Evolutionary conservation across 30 jellyfish, hydroid and myxozoan genomes (phyloP).

Genomic region (Catostylus mosaicus): DNA sequence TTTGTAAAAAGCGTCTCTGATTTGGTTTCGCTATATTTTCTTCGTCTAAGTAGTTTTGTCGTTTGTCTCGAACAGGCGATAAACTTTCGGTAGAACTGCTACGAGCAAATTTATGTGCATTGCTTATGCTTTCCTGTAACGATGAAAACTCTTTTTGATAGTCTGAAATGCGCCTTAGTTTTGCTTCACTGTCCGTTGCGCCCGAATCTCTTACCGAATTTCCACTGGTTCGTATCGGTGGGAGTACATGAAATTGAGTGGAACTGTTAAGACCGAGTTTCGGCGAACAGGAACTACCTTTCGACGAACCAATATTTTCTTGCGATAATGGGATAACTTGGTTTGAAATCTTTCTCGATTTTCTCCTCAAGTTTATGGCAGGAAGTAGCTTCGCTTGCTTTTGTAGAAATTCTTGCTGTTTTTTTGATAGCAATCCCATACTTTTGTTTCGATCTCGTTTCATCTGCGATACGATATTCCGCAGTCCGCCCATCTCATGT

Average conservation of each 20-base stretch:
- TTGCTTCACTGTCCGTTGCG: slow-evolving; percentile 17
- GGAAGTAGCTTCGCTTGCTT: slow-evolving; percentile 74
- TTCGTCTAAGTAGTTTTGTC: not conserved
- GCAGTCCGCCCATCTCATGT: slow-evolving; percentile 65
- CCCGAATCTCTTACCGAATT: not conserved
- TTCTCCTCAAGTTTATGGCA: slow-evolving; percentile 30
- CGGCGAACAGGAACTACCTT: not conserved
- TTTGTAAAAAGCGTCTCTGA: not conserved
- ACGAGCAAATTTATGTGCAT: slow-evolving; percentile 52
- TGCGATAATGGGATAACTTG: slow-evolving; percentile 65
- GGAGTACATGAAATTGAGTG: slow-evolving; percentile 49
- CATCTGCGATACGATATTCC: slow-evolving; percentile 63
- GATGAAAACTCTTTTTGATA: slow-evolving; percentile 57
- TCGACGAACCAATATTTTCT: not conserved
- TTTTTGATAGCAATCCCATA: slow-evolving; percentile 65
- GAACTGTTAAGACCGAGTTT: not conserved
- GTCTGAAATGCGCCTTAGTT: slow-evolving; percentile 59
- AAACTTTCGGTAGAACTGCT: not conserved
- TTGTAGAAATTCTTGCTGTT: slow-evolving; percentile 61
- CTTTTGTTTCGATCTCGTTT: slow-evolving; percentile 70
- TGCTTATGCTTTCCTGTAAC: slow-evolving; percentile 47
- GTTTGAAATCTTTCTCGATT: slow-evolving; percentile 32
- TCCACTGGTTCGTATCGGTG: slow-evolving; percentile 42
- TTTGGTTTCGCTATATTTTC: not conserved
- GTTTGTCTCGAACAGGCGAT: not conserved